Conservation (phyloP, 2,888 invertebrate genomes). For the Lissocephala sabroskyi region DNA sequence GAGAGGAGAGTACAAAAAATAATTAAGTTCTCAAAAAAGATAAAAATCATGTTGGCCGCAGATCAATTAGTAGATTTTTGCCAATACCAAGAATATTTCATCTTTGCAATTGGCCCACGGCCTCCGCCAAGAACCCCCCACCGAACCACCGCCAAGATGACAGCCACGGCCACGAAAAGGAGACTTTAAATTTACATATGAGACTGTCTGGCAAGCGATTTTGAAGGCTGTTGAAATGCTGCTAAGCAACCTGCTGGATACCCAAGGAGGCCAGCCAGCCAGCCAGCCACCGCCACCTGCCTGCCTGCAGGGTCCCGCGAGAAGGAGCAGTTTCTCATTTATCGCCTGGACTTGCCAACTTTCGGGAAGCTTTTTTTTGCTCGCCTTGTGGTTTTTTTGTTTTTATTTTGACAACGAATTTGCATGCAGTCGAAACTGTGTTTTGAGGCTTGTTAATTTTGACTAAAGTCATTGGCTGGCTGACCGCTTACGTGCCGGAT, state of each 20-base stretch:
- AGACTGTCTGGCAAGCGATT: conserved; percentile 57
- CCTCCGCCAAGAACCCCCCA: conserved; percentile 6
- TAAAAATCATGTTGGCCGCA: conserved; percentile 69
- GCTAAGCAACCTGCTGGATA: conserved; percentile 47
- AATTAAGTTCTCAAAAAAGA: conserved; percentile 70
- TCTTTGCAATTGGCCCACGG: conserved; percentile 35
- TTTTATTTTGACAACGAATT: conserved; percentile 67
- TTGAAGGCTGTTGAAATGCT: conserved; percentile 66
- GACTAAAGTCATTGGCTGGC: conserved; percentile 43
- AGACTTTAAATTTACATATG: conserved; percentile 63
- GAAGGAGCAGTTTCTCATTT: conserved; percentile 62
- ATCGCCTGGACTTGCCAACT: conserved; percentile 45
- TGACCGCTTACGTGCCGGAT: conserved; percentile 35
- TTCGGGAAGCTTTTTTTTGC: conserved; percentile 16
- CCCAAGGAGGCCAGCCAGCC: too few species aligned
- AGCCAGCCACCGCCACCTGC: conserved; percentile 38
- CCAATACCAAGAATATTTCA: conserved; percentile 52
- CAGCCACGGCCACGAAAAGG: conserved; percentile 5
- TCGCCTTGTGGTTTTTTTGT: conserved; percentile 20
- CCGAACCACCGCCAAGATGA: conserved; percentile 8
- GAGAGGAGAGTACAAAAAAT: conserved; percentile 53
- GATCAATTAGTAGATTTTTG: conserved; percentile 68
- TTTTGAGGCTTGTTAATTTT: conserved; percentile 68
- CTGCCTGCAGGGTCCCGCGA: conserved; percentile 10
- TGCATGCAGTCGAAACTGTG: conserved; percentile 69